phyloP scores from a whole-genome alignment of 2,888 invertebrate genomes.

The Tryphoninae sp. region DNA sequence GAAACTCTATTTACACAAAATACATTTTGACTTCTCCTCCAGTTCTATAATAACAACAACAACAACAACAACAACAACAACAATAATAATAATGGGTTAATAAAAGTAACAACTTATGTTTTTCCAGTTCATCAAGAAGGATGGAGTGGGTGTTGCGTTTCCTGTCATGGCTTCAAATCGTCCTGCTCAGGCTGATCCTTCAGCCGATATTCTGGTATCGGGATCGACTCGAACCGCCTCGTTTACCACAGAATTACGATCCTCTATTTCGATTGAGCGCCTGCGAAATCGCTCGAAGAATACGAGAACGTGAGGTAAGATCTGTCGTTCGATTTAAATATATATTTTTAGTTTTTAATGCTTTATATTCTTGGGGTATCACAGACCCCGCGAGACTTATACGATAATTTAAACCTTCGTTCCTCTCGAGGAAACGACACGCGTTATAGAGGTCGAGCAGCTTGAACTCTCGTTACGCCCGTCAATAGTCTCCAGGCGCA shows the following conservation, averaged over 20 bases:
- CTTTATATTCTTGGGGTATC: neutral
- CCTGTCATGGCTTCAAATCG: constrained; percentile 39
- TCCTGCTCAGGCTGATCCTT: constrained; percentile 44
- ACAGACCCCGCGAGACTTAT: neutral
- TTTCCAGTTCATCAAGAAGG: constrained; percentile 22
- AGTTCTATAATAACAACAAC: too few species aligned
- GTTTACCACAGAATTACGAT: constrained; percentile 70
- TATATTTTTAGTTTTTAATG: constrained; percentile 6
- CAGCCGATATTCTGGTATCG: constrained; percentile 55
- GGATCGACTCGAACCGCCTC: constrained; percentile 46
- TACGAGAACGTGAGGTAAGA: constrained; percentile 74
- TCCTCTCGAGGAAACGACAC: neutral
- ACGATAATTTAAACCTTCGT: constrained; percentile 1
- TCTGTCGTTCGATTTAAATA: constrained; percentile 1
- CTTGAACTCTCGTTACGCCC: too few species aligned
- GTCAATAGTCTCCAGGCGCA: too few species aligned
- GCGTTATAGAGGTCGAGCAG: neutral
- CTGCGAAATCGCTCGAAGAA: constrained; percentile 72
- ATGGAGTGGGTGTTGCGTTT: constrained; percentile 64
- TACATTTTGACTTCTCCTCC: too few species aligned
- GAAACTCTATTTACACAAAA: too few species aligned
- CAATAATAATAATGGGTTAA: neutral
- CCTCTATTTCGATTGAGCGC: constrained; percentile 73
- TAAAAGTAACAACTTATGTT: constrained; percentile 5
- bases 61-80: neutral